phyloP scores from a whole-genome alignment of 1,140 invertebrate species.

The Listronotus bonariensis region DNA sequence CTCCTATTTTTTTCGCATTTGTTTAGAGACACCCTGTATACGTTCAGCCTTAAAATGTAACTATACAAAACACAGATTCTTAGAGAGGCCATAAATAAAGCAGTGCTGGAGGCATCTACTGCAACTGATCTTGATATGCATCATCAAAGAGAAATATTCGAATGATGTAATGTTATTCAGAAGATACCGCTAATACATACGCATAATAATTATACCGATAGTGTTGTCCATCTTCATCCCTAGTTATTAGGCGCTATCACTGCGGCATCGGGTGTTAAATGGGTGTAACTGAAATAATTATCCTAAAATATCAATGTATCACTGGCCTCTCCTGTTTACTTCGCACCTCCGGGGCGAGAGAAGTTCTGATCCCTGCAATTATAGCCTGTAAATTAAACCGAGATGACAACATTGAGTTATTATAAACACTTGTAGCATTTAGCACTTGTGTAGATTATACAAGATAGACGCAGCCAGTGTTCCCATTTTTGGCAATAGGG shows the following conservation, averaged over 20 bases:
- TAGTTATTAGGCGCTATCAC: slow-evolving; percentile 47
- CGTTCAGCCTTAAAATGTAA: too few relatives aligned
- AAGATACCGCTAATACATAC: slow-evolving; percentile 1
- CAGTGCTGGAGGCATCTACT: too few relatives aligned
- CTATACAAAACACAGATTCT: too few relatives aligned
- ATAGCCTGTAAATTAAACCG: slow-evolving; percentile 54
- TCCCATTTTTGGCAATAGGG: too few relatives aligned
- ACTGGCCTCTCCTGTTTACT: slow-evolving; percentile 45
- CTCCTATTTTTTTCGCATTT: too few relatives aligned
- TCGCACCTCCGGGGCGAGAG: slow-evolving; percentile 50
- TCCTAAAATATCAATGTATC: slow-evolving; percentile 56
- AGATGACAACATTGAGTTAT: slow-evolving; percentile 46
- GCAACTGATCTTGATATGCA: too few relatives aligned
- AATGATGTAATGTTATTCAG: not conserved
- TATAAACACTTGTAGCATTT: slow-evolving; percentile 4
- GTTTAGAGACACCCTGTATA: too few relatives aligned
- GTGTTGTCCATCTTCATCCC: slow-evolving; percentile 18
- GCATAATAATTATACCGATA: slow-evolving; percentile 18
- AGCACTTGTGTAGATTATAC: slow-evolving; percentile 1
- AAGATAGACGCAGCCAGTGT: not conserved
- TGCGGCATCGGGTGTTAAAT: slow-evolving; percentile 51
- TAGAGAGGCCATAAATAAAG: too few relatives aligned
- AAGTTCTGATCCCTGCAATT: slow-evolving; percentile 52
- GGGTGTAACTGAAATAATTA: slow-evolving; percentile 56
- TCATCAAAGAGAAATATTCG: slow-evolving; percentile 1